Base-by-base conservation (phyloP, 2,888 invertebrate genomes). In the Apotomis capreana region DNA sequence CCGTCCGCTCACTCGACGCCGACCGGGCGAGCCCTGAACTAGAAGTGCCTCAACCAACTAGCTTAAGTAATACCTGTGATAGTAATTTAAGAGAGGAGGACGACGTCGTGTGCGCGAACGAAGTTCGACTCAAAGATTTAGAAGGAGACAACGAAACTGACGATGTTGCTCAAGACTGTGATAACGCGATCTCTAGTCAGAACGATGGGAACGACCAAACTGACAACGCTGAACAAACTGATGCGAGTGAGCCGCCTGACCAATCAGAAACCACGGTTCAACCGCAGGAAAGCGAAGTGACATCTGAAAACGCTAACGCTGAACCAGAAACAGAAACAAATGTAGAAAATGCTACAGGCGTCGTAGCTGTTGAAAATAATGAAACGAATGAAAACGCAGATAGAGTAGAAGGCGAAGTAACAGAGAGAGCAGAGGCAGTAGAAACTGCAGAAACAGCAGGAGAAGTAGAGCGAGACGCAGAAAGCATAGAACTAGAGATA, bases 11-110 rank as follows among this genome's bases (percentile, higher is more conserved):
- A 12, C 90, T 90, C 26, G 86, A 88, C 78, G 82, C 78, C 69
- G 75, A 75, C 26, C 76, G 72, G 55, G 71, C 49, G 44, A 68
- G 74, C 61, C 68, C 72, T 49, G 70, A 74, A 72, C 74, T 68
- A 61, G 64, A 74, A 36, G 74, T 74, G 15, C 76, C 78, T 64
- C 74, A 75, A 70, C 69, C 84, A 78, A 83, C 83, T 90, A 90
- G 89, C 84, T 83, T 89, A 89, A 91, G 89, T 87, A 83, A 82
- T 76, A 88, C 90, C 92, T 92, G 92, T 92, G 92, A 93, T 92
- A 91, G 78, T 90, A 90, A 88, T 89, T 85, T 92, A 90, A 90
- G 91, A 79, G 83, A 92, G 74, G 93, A 94, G 63, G 94, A 94
- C 77, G 94, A 94, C 80, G 94, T 92, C 52, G 91, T 91, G 3